These are phyloP conservation scores for Corapipo altera DNA, from an alignment of 2,113 vertebrate species.

Conservation along the genomic window DNA sequence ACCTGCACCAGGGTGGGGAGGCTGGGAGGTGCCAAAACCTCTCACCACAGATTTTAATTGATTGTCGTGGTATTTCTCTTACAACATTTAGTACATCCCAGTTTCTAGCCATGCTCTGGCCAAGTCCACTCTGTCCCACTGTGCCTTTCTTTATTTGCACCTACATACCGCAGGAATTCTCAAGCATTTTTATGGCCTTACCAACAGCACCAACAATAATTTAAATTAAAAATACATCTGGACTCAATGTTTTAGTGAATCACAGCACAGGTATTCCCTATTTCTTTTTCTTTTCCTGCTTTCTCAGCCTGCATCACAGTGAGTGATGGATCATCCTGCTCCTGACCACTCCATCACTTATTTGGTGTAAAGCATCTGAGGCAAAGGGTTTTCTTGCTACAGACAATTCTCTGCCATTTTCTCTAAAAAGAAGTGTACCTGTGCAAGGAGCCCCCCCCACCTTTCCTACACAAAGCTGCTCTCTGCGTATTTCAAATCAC, in stretches of 20 bases:
- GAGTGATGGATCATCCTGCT: neutral
- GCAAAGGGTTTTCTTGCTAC: neutral
- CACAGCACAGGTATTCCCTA: neutral
- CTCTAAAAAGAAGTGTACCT: neutral
- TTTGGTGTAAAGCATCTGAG: neutral
- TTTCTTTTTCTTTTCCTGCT: neutral
- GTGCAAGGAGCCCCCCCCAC: accelerated
- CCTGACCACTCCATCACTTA: neutral
- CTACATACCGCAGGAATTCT: neutral
- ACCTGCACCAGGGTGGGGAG: neutral
- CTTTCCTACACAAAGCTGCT: neutral
- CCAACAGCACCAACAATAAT: neutral
- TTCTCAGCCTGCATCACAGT: neutral
- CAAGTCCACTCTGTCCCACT: neutral
- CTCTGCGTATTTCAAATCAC: neutral
- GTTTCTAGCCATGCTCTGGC: neutral
- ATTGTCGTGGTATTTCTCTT: neutral
- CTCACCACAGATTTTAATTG: accelerated
- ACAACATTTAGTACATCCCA: too few relatives aligned
- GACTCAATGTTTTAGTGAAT: neutral
- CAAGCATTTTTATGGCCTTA: neutral
- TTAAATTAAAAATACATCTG: neutral
- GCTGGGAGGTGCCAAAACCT: neutral
- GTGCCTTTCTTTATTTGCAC: neutral
- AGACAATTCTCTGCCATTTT: neutral